These are phyloP conservation scores for Bubo blakistoni DNA, from an alignment of 2,113 vertebrate species.

Conservation along the genomic window DNA sequence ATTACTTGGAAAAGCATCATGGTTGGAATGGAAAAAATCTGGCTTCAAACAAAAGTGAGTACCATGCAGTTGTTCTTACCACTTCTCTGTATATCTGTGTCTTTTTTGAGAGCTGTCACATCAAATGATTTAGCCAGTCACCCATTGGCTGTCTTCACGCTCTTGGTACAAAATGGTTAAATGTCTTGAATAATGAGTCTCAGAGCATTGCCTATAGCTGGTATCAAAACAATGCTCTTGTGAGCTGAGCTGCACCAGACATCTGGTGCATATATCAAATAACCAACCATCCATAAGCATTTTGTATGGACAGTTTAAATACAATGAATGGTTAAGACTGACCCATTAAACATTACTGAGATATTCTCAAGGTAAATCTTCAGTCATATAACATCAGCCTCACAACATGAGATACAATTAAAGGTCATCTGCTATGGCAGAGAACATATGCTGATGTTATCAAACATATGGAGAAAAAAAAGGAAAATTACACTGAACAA, in stretches of 20 bases:
- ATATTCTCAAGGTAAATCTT: slow-evolving; percentile 54
- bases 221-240: not conserved
- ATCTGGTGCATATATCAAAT: slow-evolving; percentile 24
- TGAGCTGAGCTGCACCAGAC: not conserved
- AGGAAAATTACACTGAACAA: not conserved
- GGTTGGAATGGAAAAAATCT: not conserved
- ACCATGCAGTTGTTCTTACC: not conserved
- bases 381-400: slow-evolving; percentile 19
- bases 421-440: slow-evolving; percentile 11
- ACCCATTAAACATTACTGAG: slow-evolving; percentile 47
- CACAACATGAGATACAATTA: slow-evolving; percentile 35
- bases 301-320: slow-evolving; percentile 36
- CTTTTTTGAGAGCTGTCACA: not conserved
- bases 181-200: not conserved
- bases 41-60: not conserved
- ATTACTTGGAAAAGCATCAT: not conserved
- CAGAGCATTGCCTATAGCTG: not conserved
- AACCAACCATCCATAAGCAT: slow-evolving; percentile 24
- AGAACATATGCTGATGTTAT: slow-evolving; percentile 29
- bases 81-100: not conserved
- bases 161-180: not conserved
- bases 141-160: not conserved
- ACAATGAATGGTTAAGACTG: slow-evolving; percentile 20
- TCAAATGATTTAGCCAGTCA: not conserved
- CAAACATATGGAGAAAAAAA: slow-evolving; percentile 11